These are phyloP conservation scores for Echiichthys vipera DNA, from an alignment of 2,797 vertebrate genomes.

Conservation along the genomic window DNA sequence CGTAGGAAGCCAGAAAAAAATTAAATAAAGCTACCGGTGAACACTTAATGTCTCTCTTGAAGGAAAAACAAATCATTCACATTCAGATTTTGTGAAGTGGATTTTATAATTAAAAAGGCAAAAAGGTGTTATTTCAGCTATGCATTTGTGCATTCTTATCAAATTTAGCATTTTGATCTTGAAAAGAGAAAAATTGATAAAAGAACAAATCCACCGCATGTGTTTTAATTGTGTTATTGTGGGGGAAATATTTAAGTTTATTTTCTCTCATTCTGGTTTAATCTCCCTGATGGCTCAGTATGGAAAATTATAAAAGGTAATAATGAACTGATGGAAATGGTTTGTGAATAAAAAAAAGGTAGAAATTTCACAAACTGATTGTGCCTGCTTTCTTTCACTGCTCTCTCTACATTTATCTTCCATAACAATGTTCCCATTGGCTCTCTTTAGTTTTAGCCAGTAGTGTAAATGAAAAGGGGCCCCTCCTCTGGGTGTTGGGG, in stretches of 20 bases:
- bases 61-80: background rate
- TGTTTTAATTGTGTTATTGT: background rate
- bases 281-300: background rate
- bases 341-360: too few species aligned
- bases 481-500: too few species aligned
- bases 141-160: background rate
- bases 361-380: slow-evolving; percentile 9
- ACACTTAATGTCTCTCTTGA: background rate
- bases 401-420: too few species aligned
- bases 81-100: background rate
- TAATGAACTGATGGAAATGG: too few species aligned
- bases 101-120: background rate
- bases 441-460: background rate
- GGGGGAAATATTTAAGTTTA: background rate
- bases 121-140: background rate
- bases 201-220: background rate
- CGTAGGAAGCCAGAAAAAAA: background rate
- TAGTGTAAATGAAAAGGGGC: background rate
- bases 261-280: background rate
- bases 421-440: too few species aligned
- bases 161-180: background rate
- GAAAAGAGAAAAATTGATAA: too few species aligned
- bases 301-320: background rate
- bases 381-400: background rate
- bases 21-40: background rate